Base-by-base conservation (phyloP, 2,113 vertebrate genomes). In the Lamprologus tigripictilis region DNA sequence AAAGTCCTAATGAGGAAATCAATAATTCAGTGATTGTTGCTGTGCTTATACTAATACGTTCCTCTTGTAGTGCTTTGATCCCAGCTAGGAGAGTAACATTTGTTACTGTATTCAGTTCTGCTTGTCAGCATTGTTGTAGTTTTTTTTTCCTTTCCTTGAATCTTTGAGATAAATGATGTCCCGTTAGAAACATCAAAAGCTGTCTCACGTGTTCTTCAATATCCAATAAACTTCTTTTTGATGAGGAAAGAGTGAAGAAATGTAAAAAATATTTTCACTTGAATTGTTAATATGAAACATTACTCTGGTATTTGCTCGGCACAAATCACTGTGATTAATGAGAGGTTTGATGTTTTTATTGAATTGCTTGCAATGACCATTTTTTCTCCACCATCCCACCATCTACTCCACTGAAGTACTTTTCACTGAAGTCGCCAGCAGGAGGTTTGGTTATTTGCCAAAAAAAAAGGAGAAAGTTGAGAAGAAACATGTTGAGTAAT, bases 11-110 rank as follows among this genome's bases (percentile, higher is more conserved):
- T 97, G 96, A 97, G 96, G 94, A 94, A 96, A 99, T 99, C 97
- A 92, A 99, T 99, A 98, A 96, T 96, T 97, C 90, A 97, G 97
- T 97, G 97, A 98, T 98, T 98, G 97, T 97, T 96, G 95, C 97
- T 97, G 97, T 97, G 95, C 97, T 97, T 97, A 97, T 96, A 97
- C 96, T 97, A 97, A 97, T 97, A 97, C 94, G 94, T 95, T 90
- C 86, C 88, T 90, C 90, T 94, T 92, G 93, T 90, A 84, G 88
- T 45, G 89, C 93, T 94, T 82, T 94, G 89, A 92, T 84, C 94
- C 93, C 90, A 90, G 89, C 81, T 53, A 94, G 81, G 88, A 92
- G 85, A 91, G 85, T 84, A 37, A 81, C 85, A 94, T 96, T 96
- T 94, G 95, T 96, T 96, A 96, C 87, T 53, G 83, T 23, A 37